phyloP scores from a whole-genome alignment of 2,888 invertebrate species.

The Xanthia togata region DNA sequence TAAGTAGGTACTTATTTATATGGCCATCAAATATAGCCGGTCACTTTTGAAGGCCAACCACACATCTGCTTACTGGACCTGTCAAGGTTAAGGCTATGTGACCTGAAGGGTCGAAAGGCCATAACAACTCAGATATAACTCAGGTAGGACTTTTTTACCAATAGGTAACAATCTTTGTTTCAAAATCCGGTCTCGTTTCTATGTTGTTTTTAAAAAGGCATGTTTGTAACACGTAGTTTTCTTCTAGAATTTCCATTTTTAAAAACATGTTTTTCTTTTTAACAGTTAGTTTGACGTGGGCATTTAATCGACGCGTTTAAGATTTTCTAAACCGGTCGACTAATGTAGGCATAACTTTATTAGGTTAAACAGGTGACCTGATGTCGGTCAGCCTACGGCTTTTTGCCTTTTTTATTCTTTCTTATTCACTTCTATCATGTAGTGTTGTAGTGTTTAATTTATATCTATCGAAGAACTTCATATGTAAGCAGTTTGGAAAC shows the following conservation, averaged over 20 bases:
- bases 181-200: conserved; percentile 1
- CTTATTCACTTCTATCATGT: too few species aligned
- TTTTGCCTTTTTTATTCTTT: conserved; percentile 3
- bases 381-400: conserved; percentile 19
- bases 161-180: conserved; percentile 22
- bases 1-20: not conserved
- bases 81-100: conserved; percentile 35
- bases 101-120: conserved; percentile 49
- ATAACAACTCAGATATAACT: conserved; percentile 31
- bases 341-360: conserved; percentile 46
- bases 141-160: conserved; percentile 28
- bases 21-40: conserved; percentile 32
- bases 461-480: too few species aligned
- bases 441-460: too few species aligned
- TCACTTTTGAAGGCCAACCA: conserved; percentile 59
- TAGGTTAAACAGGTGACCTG: conserved; percentile 45
- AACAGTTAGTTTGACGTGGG: conserved; percentile 42
- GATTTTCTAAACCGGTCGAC: conserved; percentile 40
- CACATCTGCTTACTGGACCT: conserved; percentile 53
- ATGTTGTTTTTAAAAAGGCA: not conserved
- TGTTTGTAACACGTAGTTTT: conserved; percentile 20
- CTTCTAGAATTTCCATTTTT: conserved; percentile 3
- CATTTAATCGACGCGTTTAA: conserved; percentile 22
- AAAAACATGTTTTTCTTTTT: conserved; percentile 15
- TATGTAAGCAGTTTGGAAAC: too few species aligned